A percentile compares a stretch with the other conserved stretches of the same genome.
Conservation (phyloP, 2,888 invertebrate species). For the Limnephilus marmoratus region DNA sequence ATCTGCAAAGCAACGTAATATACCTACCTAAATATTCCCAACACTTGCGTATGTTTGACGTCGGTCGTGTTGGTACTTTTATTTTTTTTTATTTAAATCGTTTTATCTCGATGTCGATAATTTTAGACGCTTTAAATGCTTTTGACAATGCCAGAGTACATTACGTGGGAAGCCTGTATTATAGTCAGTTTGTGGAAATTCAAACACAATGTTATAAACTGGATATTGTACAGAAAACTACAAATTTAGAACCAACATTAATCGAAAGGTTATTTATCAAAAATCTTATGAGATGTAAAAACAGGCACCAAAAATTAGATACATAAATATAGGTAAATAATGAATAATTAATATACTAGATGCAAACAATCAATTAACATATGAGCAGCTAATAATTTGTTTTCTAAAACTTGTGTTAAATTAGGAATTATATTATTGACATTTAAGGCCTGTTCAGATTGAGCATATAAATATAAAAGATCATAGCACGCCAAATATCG, state of each 20-base stretch:
- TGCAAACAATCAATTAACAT: no score
- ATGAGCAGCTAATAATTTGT: no score
- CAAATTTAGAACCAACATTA: background rate
- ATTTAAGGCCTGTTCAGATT: no score
- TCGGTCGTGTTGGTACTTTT: background rate
- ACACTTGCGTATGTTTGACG: background rate
- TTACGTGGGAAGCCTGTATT: background rate
- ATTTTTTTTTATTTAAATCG: background rate
- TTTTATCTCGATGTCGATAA: background rate
- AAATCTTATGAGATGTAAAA: background rate
- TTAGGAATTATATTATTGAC: no score
- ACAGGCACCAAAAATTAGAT: no score
- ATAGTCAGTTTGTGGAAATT: background rate
- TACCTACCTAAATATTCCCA: background rate
- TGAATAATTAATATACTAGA: no score
- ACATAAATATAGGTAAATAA: no score
- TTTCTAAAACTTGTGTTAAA: no score
- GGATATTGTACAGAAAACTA: background rate
- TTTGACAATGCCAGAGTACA: background rate
- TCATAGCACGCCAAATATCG: no score
- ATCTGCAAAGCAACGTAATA: background rate
- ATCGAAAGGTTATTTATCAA: background rate
- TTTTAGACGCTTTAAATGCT: background rate
- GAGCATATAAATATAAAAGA: no score
- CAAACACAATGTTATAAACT: background rate